phyloP scores from a whole-genome alignment of 2,113 vertebrate species.

The Alouatta palliata region DNA sequence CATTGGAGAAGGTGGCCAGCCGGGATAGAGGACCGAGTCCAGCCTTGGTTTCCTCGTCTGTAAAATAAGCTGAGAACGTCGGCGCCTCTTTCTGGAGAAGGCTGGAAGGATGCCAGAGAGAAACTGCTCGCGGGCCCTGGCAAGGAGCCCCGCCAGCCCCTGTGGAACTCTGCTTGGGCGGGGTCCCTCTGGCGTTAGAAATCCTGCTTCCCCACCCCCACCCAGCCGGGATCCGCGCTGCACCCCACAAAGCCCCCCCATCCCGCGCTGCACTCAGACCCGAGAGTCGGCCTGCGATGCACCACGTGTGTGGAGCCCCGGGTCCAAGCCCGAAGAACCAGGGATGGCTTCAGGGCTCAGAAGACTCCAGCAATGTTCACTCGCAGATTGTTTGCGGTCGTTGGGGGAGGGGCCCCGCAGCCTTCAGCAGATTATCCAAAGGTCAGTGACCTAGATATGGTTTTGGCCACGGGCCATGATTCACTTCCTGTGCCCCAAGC shows the following conservation, averaged over 20 bases:
- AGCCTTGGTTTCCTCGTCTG: not conserved
- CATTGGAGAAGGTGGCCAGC: rapidly evolving
- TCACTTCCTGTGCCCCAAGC: not conserved
- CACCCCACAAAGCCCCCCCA: rapidly evolving
- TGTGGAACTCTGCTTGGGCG: not conserved
- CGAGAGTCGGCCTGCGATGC: rapidly evolving
- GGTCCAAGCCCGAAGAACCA: not conserved
- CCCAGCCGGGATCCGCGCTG: rapidly evolving
- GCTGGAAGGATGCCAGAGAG: not conserved
- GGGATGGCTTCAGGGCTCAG: not conserved
- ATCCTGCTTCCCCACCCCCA: not conserved
- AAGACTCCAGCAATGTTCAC: not conserved
- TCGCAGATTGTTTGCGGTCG: not conserved
- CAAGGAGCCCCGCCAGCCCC: too few species aligned
- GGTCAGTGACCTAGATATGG: slow-evolving; percentile 9
- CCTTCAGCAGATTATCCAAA: slow-evolving; percentile 36
- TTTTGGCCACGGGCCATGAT: not conserved
- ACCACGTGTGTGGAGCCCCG: rapidly evolving
- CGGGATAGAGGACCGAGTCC: not conserved
- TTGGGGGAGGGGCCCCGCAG: not conserved
- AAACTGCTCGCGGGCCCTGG: not conserved
- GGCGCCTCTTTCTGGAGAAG: not conserved
- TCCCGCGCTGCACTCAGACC: not conserved
- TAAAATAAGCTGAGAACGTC: not conserved
- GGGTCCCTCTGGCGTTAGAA: not conserved